Evolutionary conservation across 2,797 vertebrate species (phyloP), one percentile per base, ranked within the genome.

Genomic region (Pseudotriccus pelzelni): DNA sequence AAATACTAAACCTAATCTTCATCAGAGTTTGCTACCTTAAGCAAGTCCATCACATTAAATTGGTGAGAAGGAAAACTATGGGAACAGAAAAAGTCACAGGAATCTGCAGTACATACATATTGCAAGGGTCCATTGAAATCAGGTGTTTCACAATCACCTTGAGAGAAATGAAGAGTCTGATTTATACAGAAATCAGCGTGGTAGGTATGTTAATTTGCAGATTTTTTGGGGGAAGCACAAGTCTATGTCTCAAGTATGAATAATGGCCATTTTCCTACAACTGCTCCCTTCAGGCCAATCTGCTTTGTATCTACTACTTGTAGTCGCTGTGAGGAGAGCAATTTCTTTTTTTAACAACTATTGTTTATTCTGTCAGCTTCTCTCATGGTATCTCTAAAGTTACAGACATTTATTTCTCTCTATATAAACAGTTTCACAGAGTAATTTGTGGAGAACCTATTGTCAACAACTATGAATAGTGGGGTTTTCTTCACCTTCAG

Each of bases 401-500:
- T 56, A 34, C 6, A 60, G 8, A 16, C 2, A 32, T 78, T 58
- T 67, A 46, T 68, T 73, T 52, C 8, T 84, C 16, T 47, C 14
- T 58, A 5, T 23, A 75, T 12, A 18, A 91, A 80, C 27, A 41
- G 8, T 66, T 79, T 60, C 14, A 25, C 13, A 32, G 39, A 62
- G 13, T 62, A 60, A 47, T 47, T 30, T 80, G 14, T 44, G 20
- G 23, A 70, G 5, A 81, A 78, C 2, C 0, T 86, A 6, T 34
- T 81, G 16, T 43, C 34, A 56, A 27, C 6, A 60, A 13, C 7
- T 66, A 25, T 60, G 37, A 74, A 28, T 30, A 49, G 2, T 9
- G 9, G 4, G 0, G 5, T 0, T 1, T 10, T 8, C 6, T n/a
- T 79, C 69, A 5, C 18, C 13, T 68, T 79, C 19, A 37, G 27